Base-by-base conservation (phyloP, 2,888 invertebrate genomes). In the Drosophila paranaensis region DNA sequence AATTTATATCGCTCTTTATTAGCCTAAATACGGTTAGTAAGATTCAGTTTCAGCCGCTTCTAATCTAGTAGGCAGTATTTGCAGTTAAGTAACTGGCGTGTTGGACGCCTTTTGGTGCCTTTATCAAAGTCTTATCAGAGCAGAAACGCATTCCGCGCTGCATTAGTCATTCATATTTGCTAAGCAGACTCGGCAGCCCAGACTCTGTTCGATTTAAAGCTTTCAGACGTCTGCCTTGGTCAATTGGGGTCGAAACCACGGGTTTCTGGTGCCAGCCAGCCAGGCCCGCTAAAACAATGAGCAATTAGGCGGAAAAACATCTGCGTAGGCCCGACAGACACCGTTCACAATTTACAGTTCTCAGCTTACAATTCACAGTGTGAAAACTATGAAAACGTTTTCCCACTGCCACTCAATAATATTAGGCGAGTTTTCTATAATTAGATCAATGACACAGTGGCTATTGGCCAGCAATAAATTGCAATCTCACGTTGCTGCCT, bases 251-350 rank as follows among this genome's bases (percentile, higher is more conserved):
- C 53, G 30, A 71, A 46, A 76, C 42, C 33, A 50, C 40, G 60
- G 54, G 50, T 43, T 58, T 58, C 25, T 56, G 74, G 71, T 77
- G 66, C 74, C 48, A 62, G 60, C 14, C 45, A 25, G 73, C 54
- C 45, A 25, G 73, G 51, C 50, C 45, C 77, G 71, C 62, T 72
- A 79, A 79, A 82, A 63, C 62, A 65, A 71, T 81, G 64, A 58
- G 55, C 74, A 75, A 88, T 82, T 77, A 60, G 77, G 77, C 54
- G 77, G 58, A 58, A 71, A 84, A 55, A 84, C 80, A 71, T 82
- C 80, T 84, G 85, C 57, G 63, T 51, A 78, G 75, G 73, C 71
- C 66, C 77, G 74, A 77, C 72, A 60, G 50, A 48, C 61, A 69
- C 35, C 45, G 42, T 33, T 51, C 51, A 27, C 40, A 61, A 50